Percentiles rank a stretch among this genome's conserved stretches.
Conservation (phyloP, 1,140 invertebrate species). For the Dendrolimus kikuchii region DNA sequence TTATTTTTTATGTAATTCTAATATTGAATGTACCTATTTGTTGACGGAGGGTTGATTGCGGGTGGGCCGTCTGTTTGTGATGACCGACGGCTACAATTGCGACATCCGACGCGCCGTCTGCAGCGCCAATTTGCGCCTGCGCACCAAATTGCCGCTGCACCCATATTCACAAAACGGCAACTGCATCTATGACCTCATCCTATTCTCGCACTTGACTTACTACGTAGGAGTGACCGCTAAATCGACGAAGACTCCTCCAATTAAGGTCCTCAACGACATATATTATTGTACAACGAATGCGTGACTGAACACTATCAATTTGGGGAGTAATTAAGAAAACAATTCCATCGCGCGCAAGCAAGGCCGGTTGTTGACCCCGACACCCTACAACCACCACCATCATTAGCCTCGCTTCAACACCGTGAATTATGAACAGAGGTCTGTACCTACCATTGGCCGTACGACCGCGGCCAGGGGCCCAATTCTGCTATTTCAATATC, state of each 20-base stretch:
- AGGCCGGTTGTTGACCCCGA: slow-evolving; percentile 44
- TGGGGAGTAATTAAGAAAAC: slow-evolving; percentile 37
- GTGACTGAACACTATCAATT: slow-evolving; percentile 46
- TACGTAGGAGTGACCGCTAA: slow-evolving; percentile 30
- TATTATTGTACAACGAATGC: slow-evolving; percentile 21
- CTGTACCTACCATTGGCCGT: background rate
- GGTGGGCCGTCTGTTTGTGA: slow-evolving; percentile 13
- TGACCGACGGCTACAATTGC: slow-evolving; percentile 33
- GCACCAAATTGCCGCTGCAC: slow-evolving; percentile 30
- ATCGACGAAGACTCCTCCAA: slow-evolving; percentile 16
- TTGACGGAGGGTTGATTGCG: slow-evolving; percentile 22
- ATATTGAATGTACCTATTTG: too few species aligned
- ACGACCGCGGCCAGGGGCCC: too few species aligned
- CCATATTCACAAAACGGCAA: slow-evolving; percentile 28
- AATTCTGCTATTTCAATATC: too few species aligned
- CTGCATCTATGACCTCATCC: slow-evolving; percentile 33
- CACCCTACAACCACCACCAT: slow-evolving; percentile 19
- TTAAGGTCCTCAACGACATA: slow-evolving; percentile 11
- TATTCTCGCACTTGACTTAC: slow-evolving; percentile 5
- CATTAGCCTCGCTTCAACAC: slow-evolving; percentile 28
- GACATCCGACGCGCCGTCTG: slow-evolving; percentile 57
- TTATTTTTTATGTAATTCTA: too few species aligned
- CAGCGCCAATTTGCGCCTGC: slow-evolving; percentile 43
- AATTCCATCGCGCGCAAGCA: slow-evolving; percentile 32
- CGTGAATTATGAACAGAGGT: slow-evolving; percentile 41